These are phyloP conservation scores for Anoplopoma fimbria DNA, from an alignment of 2,113 vertebrate species.

Conservation along the genomic window DNA sequence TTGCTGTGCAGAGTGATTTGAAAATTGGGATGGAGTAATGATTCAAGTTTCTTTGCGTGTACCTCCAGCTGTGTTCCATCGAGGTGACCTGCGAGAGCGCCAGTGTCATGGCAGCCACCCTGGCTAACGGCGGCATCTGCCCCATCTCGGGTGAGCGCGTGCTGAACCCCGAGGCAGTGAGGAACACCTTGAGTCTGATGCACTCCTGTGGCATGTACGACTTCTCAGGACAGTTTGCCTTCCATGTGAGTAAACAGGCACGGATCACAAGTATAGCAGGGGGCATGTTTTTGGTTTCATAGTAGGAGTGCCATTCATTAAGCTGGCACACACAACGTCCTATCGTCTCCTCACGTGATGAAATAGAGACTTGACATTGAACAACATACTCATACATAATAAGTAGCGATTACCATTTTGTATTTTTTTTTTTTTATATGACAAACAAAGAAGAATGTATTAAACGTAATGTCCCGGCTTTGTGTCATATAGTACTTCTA, in stretches of 20 bases:
- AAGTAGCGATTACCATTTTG: too few relatives aligned
- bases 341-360: too few relatives aligned
- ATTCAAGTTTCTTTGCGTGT: not conserved
- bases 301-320: too few relatives aligned
- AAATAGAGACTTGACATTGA: too few relatives aligned
- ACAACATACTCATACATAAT: too few relatives aligned
- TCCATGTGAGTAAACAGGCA: slow-evolving; percentile 87
- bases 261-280: not conserved
- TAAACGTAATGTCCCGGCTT: too few relatives aligned
- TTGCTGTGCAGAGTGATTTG: too few relatives aligned
- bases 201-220: slow-evolving; percentile 99
- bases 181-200: slow-evolving; percentile 98
- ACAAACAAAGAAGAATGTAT: too few relatives aligned
- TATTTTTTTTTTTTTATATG: too few relatives aligned
- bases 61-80: slow-evolving; percentile 92
- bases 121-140: slow-evolving; percentile 98
- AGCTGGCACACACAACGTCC: too few relatives aligned
- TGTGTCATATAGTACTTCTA: not conserved
- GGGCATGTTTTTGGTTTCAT: too few relatives aligned
- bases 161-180: slow-evolving; percentile 94
- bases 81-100: slow-evolving; percentile 98
- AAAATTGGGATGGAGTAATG: not conserved
- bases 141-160: slow-evolving; percentile 97
- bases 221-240: slow-evolving; percentile 98
- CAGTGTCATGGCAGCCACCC: slow-evolving; percentile 97